Conservation (phyloP, 2,113 vertebrate species). For the Sturnus vulgaris region DNA sequence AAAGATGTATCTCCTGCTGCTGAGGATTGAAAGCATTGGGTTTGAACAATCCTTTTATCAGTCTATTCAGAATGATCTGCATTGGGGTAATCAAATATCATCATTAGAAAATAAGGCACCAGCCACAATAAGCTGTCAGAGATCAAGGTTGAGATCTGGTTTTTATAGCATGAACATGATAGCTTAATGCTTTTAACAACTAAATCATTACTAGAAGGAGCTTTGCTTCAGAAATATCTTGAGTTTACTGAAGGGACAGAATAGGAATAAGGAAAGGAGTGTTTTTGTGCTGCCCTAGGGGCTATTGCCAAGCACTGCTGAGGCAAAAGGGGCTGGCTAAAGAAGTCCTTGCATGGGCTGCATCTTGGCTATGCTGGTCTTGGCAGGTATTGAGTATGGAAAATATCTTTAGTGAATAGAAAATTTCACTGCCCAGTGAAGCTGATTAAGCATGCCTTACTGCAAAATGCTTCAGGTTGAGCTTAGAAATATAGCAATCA, state of each 20-base stretch:
- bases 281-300: not conserved
- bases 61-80: not conserved
- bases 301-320: not conserved
- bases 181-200: not conserved
- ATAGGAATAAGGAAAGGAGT: not conserved
- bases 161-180: not conserved
- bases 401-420: not conserved
- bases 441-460: not conserved
- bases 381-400: rapidly evolving
- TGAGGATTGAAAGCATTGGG: not conserved
- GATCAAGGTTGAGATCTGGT: not conserved
- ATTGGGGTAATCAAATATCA: not conserved
- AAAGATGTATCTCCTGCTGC: not conserved
- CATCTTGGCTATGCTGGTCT: rapidly evolving
- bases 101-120: not conserved
- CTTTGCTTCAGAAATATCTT: not conserved
- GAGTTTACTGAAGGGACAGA: not conserved
- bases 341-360: not conserved
- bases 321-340: not conserved
- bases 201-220: not conserved
- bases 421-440: not conserved
- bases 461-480: not conserved
- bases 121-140: not conserved
- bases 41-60: not conserved
- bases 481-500: not conserved